Evolutionary conservation across 2,888 invertebrate genomes (phyloP).

Genomic region (Melieria crassipennis): DNA sequence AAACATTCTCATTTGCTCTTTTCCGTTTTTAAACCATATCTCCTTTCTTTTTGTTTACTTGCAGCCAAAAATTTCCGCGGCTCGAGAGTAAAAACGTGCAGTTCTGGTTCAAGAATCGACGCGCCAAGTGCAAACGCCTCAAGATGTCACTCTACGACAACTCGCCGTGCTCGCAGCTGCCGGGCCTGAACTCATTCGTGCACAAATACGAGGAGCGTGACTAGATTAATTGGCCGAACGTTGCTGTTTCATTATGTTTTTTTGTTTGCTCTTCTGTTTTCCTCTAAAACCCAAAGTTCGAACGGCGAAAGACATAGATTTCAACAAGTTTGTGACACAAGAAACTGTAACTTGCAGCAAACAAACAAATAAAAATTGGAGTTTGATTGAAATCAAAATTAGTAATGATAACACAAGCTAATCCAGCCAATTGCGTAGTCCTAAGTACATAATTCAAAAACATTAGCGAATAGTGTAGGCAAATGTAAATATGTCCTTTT

Average conservation of each 20-base stretch:
- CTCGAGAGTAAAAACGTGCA: conserved; percentile 99
- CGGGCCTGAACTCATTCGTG: conserved; percentile 61
- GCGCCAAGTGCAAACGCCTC: conserved; percentile 97
- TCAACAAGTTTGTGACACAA: no score
- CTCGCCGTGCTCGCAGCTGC: conserved; percentile 61
- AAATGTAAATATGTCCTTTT: not conserved
- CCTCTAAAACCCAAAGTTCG: no score
- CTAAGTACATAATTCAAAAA: conserved; percentile 8
- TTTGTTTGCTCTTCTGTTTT: no score
- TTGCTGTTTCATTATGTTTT: no score
- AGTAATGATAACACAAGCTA: not conserved
- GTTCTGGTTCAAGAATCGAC: conserved; percentile 99
- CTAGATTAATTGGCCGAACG: conserved; percentile 40
- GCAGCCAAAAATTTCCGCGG: conserved; percentile 97
- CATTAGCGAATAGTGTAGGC: not conserved
- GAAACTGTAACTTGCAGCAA: not conserved
- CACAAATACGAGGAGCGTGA: conserved; percentile 65
- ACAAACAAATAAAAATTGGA: not conserved
- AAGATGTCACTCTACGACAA: conserved; percentile 87
- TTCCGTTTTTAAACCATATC: not conserved
- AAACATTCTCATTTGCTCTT: not conserved
- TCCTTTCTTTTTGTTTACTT: conserved; percentile 29
- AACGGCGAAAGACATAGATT: no score
- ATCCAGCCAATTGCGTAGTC: conserved; percentile 27
- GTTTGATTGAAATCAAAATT: not conserved